phyloP scores from a whole-genome alignment of 2,797 vertebrate species.

The Cuculus canorus region DNA sequence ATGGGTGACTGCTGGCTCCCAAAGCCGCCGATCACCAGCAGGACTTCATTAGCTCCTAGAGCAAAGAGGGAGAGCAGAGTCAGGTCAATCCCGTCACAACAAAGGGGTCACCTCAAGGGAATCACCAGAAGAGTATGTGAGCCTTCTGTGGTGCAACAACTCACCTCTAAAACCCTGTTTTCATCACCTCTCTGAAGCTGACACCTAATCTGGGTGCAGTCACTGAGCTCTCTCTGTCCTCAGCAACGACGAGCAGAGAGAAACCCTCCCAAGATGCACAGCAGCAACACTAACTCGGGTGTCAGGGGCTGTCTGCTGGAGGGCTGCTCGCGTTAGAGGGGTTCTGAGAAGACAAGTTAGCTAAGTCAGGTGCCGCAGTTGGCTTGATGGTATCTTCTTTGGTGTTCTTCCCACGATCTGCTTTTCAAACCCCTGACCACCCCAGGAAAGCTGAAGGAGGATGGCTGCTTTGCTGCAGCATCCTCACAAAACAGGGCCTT shows the following conservation, averaged over 20 bases:
- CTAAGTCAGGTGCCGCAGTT: background rate
- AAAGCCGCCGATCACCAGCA: slow-evolving; percentile 96
- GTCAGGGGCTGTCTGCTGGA: background rate
- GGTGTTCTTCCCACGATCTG: background rate
- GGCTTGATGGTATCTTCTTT: background rate
- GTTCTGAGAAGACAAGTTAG: background rate
- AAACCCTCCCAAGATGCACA: background rate
- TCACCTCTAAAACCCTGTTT: background rate
- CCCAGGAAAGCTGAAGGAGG: background rate
- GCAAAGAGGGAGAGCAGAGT: slow-evolving; percentile 10
- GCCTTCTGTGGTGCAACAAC: background rate
- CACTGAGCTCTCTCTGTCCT: background rate
- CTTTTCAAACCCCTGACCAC: background rate
- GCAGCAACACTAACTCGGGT: background rate
- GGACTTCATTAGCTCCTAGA: slow-evolving; percentile 95
- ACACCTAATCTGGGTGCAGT: background rate
- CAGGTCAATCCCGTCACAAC: background rate
- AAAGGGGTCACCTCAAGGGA: background rate
- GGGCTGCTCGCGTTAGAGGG: background rate
- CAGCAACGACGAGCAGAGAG: background rate
- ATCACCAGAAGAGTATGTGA: background rate
- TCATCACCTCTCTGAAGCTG: background rate
- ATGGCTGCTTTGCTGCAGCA: background rate
- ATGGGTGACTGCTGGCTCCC: slow-evolving; percentile 98
- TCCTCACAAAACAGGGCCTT: background rate